Base-by-base conservation (phyloP, 2,888 invertebrate genomes). In the Aporophyla nigra region DNA sequence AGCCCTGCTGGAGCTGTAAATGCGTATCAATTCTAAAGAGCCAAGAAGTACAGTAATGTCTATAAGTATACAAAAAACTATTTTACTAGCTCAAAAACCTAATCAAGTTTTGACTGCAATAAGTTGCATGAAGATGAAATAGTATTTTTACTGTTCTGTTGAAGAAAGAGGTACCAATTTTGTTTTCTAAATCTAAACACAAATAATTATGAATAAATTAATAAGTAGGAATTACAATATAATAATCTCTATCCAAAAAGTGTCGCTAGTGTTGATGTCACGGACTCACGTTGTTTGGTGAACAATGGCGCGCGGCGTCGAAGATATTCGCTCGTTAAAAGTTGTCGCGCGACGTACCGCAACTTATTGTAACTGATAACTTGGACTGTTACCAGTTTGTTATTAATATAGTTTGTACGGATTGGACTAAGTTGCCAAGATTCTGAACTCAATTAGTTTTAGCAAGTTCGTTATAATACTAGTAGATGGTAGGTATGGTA, bases 241-340 rank as follows among this genome's bases (percentile, higher is more conserved):
- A 16, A n/a, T 43, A 63, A 10, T 46, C 10, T 27, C 10, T 27
- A 46, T 62, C 1, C 12, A 56, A 27, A 75, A 56, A 49, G 21
- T 43, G 9, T 61, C 24, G 49, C 2, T 12, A 53, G 12, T 58
- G 24, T 21, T 40, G 51, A 16, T 59, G 24, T 68, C 19, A 43
- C n/a, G n/a, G n/a, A n/a, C n/a, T n/a, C n/a, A n/a, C 40, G 33
- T 54, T 62, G 58, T 73, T 53, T 16, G 24, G n/a, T 14, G 33
- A 59, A 76, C 27, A 76, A 70, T 54, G 51, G 24, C 27, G 56
- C 69, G 43, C 33, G 53, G 14, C 16, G 24, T 67, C 40, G 24
- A 27, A 76, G 46, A 63, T 62, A 51, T 19, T 9, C 24, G 56
- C 59, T 86, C 80, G 85, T 86, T 86, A 86, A 73, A 83, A 83